Base-by-base conservation (phyloP, 64 coral and sea anemone genomes). In the Stichodactyla mertensii region DNA sequence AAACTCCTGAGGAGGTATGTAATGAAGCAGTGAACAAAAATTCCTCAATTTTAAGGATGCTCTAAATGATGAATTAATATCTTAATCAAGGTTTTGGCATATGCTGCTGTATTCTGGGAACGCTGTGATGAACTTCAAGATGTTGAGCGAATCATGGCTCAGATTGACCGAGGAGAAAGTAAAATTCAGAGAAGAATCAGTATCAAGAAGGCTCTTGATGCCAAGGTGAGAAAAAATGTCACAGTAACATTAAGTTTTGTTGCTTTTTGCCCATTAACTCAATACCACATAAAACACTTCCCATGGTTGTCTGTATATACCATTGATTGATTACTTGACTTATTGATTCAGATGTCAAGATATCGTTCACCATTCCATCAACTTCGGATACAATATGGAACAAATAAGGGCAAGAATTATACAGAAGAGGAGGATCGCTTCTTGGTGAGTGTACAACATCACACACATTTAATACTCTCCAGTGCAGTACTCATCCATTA, bases 341-440 rank as follows among this genome's bases (percentile, higher is more conserved):
- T 4, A 69, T 69, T 69, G 5, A 87, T 55, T 51, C 54, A 98
- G 97, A 99, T 99, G 97, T 93, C 97, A 7, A 84, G 97, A 28
- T 99, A 99, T 82, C 93, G 97, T 52, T 99, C 97, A 14, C 97
- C 97, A 0, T 99, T 99, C 97, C 97, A 99, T 83, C 97, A 99
- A 61, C 91, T 99, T 51, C 90, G 97, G 71, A 99, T 99, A 57
- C 92, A 93, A 6, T 99, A 99, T 51, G 97, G 97, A 85, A 99
- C 97, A 14, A 99, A 99, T 82, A 99, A 99, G 86, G 97, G 97
- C 55, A 99, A 99, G 90, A 99, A 99, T 62, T 99, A 99, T 77
- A 99, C 97, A 0, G 97, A 99, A 90, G 97, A 99, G 20, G 97
- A 99, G 69, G 97, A 99, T 71, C 90, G 97, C 9, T 98, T 98